Conservation (phyloP, 2,797 vertebrate species). For the Gorsachius magnificus region DNA sequence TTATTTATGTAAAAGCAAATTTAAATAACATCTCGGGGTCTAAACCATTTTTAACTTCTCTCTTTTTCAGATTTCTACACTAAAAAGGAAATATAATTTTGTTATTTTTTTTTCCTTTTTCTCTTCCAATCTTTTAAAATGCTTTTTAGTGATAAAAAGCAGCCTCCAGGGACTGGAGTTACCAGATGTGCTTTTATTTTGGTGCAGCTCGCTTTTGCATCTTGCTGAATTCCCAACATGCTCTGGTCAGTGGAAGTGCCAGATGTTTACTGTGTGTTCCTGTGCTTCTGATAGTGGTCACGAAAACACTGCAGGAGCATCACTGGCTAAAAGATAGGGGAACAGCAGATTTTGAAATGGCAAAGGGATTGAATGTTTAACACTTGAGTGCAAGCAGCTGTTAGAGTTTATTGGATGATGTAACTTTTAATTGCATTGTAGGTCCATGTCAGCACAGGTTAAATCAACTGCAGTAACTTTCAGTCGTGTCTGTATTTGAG, state of each 20-base stretch:
- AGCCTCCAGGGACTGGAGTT: neutral
- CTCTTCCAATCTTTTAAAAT: neutral
- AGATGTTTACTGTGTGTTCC: conserved; percentile 39
- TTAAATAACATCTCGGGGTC: neutral
- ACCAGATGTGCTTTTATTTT: conserved; percentile 56
- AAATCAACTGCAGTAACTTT: neutral
- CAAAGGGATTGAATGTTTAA: neutral
- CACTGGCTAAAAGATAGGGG: neutral
- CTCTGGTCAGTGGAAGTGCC: conserved; percentile 3
- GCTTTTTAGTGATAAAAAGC: neutral
- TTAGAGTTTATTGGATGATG: neutral
- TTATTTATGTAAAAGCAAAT: neutral
- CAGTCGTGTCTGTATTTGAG: neutral
- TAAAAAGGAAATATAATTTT: neutral
- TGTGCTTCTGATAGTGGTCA: neutral
- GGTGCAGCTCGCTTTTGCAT: conserved; percentile 11
- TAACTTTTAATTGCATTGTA: neutral
- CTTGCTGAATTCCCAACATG: conserved; percentile 34
- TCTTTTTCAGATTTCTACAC: neutral
- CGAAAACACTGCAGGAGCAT: conserved; percentile 1
- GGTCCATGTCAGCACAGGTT: neutral
- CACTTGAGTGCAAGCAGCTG: neutral
- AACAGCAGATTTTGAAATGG: neutral
- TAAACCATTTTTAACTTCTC: neutral
- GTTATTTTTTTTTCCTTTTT: neutral